Evolutionary conservation across 2,888 invertebrate species (phyloP).

Genomic region (Tillus elongatus): DNA sequence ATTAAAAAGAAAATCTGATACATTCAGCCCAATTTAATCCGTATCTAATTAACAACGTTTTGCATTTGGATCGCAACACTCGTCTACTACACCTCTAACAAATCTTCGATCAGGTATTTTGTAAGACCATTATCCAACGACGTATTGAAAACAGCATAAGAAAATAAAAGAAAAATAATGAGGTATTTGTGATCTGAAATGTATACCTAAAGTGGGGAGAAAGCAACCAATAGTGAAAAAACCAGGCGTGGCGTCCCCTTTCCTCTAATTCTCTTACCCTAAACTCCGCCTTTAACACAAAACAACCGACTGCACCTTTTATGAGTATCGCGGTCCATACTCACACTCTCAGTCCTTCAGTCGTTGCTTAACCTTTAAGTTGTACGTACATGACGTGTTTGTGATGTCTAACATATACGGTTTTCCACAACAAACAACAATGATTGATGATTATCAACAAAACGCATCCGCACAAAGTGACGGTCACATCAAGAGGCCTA

Average conservation of each 20-base stretch:
- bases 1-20: too few species aligned
- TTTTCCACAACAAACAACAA: slow-evolving; percentile 23
- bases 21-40: too few species aligned
- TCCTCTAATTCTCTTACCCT: slow-evolving; percentile 28
- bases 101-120: too few species aligned
- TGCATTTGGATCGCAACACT: too few species aligned
- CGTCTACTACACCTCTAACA: too few species aligned
- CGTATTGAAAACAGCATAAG: too few species aligned
- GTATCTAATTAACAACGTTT: too few species aligned
- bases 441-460: slow-evolving; percentile 35
- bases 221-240: slow-evolving; percentile 37
- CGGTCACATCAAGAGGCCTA: slow-evolving; percentile 87
- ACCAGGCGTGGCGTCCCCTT: slow-evolving; percentile 30
- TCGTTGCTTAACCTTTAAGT: neutral
- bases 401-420: slow-evolving; percentile 34
- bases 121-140: too few species aligned
- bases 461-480: slow-evolving; percentile 40
- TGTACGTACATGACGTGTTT: slow-evolving; percentile 2
- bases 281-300: slow-evolving; percentile 4
- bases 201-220: slow-evolving; percentile 27
- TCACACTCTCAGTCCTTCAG: too few species aligned
- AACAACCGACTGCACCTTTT: neutral
- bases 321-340: too few species aligned
- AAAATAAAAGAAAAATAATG: slow-evolving; percentile 23
- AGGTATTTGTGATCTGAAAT: slow-evolving; percentile 22